Evolutionary conservation across 2,888 invertebrate species (phyloP), one percentile per base, ranked within the genome.

Genomic region (Ennomos quercinarius): DNA sequence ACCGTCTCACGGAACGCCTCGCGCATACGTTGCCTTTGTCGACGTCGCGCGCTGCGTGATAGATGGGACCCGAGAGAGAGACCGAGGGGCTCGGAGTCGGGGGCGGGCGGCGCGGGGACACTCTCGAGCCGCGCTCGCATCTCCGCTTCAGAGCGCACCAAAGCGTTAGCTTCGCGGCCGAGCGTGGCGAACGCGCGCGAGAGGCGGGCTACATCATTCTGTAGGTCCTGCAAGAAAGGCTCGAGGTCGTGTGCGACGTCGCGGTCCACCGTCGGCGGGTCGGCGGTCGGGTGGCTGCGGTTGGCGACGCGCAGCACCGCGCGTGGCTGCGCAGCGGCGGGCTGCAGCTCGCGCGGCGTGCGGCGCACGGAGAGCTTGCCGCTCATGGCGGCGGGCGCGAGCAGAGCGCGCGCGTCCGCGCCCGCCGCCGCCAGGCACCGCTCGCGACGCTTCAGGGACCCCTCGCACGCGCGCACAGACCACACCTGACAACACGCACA

Each of bases 381-480:
- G 66, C 76, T 85, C 63, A 92, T 80, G 9, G 81, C 63, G 27
- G 72, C 69, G 0, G 84, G 81, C 13, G 86, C 74, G 8, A 80
- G 73, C 48, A 92, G 68, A 0, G 89, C 89, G 37, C 76, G 78
- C 10, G 87, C 90, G 61, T 91, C 86, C 13, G 65, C 38, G 0
- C 87, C 90, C 11, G 61, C 76, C 53, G 90, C 83, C n/a, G 75
- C 50, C 54, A 92, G 69, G 59, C 88, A 87, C 66, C 86, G 89
- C 0, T 85, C 86, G 37, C 89, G 85, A 71, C 86, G 89, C 69
- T 86, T 90, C 12, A 92, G 75, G n/a, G 86, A 78, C 0, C 91
- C 91, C 70, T 91, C 91, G 67, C 91, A 92, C 8, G 89, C 84
- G 69, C 88, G 78, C 37, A 91, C 91, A 1, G 91, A 90, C 87